Percentiles rank a stretch among this genome's conserved stretches.
Conservation (phyloP, 2,888 invertebrate genomes). For the Lithophane semibrunnea region DNA sequence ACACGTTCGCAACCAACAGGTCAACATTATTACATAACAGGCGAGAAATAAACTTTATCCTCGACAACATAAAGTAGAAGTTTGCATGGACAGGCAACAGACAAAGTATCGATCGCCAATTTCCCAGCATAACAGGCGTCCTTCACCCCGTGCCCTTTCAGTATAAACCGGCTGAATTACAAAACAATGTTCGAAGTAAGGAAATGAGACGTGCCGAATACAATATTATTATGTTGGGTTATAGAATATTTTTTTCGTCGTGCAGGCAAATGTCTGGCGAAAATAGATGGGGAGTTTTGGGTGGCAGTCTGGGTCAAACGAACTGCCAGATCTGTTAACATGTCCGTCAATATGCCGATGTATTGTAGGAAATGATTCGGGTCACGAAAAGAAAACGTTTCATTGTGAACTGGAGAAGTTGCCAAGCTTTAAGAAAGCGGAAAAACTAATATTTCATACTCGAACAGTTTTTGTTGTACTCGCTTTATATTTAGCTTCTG, state of each 20-base stretch:
- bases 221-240: conserved; percentile 41
- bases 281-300: conserved; percentile 61
- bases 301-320: conserved; percentile 58
- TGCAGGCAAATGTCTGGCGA: conserved; percentile 58
- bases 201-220: conserved; percentile 47
- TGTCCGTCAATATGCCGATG: conserved; percentile 47
- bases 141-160: conserved; percentile 88
- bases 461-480: background rate
- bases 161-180: conserved; percentile 74
- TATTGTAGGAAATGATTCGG: conserved; percentile 39
- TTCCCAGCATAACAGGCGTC: conserved; percentile 79
- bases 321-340: conserved; percentile 29
- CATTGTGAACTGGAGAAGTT: background rate
- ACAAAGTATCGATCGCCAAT: conserved; percentile 83
- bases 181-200: conserved; percentile 64
- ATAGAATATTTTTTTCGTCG: conserved; percentile 54
- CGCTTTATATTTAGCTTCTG: background rate
- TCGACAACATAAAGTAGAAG: conserved; percentile 57
- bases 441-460: conserved; percentile 3
- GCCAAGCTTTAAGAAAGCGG: background rate
- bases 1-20: conserved; percentile 77
- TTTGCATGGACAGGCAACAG: conserved; percentile 62
- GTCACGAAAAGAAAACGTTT: conserved; percentile 17
- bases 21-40: conserved; percentile 64
- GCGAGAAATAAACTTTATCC: conserved; percentile 41